Base-by-base conservation (phyloP, 2,797 vertebrate genomes). In the Champsocephalus gunnari region DNA sequence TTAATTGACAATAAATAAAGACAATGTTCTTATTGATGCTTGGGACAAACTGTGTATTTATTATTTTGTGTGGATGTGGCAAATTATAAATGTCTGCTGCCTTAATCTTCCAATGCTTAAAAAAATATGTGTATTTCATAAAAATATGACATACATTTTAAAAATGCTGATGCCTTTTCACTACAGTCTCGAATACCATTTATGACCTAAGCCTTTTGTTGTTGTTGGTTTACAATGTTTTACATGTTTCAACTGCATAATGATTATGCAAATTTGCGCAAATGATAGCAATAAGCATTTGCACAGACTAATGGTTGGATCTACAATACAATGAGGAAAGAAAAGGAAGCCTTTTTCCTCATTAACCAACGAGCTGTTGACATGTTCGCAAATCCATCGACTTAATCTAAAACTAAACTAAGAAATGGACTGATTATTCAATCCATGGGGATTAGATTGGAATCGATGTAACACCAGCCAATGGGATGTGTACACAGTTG, bases 251-350 rank as follows among this genome's bases (percentile, higher is more conserved):
- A 8, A 54, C 4, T 16, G 16, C 28, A 9, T 53, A 49, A 50
- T 58, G 32, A 41, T 61, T 21, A 73, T 57, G 59, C 57, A 51
- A 24, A 73, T 57, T 19, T 0, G 5, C 58, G 24, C 56, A 45
- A 21, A 43, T 34, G n/a, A 12, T 49, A 14, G n/a, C 4, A 32
- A 59, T 48, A 12, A 55, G 11, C 34, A 73, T 73, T 74, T 76
- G 48, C 59, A 81, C 32, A 56, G 51, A 57, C 49, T 50, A 67
- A 63, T 72, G n/a, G 41, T 2, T 44, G 16, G 24, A 56, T 73
- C 66, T 44, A 59, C 3, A 21, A 63, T 17, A 38, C 17, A 57
- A 43, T 19, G 59, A 72, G 16, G 61, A 54, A 2, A 70, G n/a
- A 11, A 41, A 19, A 63, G 13, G 19, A 44, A 62, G 59, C 62